Evolutionary conservation across 92 coral and sea anemone genomes (phyloP).

Genomic region (Palythoa grandis): DNA sequence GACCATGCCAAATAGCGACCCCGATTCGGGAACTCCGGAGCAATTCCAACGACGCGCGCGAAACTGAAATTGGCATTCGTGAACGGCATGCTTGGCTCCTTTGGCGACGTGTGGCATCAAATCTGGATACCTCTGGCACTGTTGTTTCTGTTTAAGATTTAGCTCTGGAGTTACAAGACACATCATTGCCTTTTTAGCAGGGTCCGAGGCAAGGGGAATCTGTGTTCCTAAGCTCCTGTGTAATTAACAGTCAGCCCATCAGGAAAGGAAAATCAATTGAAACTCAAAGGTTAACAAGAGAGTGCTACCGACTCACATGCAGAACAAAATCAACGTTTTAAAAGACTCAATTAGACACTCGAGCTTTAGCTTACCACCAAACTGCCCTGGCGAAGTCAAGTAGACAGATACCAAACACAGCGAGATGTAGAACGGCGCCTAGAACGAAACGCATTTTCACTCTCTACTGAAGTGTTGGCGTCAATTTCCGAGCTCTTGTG

Average conservation of each 20-base stretch:
- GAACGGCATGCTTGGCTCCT: constrained; percentile 86
- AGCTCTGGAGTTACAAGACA: constrained; percentile 83
- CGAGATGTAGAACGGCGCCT: constrained; percentile 5
- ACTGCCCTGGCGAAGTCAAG: constrained; percentile 60
- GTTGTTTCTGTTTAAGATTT: constrained; percentile 81
- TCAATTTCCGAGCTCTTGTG: constrained; percentile 37
- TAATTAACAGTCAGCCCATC: constrained; percentile 34
- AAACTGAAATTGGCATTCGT: constrained; percentile 89
- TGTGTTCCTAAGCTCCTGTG: constrained; percentile 87
- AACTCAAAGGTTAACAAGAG: constrained; percentile 15
- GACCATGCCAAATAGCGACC: constrained; percentile 85
- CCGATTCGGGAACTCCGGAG: constrained; percentile 86
- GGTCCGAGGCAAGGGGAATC: constrained; percentile 76
- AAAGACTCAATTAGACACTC: constrained; percentile 38
- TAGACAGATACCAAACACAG: constrained; percentile 59
- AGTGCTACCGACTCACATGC: constrained; percentile 23
- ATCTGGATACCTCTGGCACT: constrained; percentile 88
- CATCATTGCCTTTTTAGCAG: constrained; percentile 75
- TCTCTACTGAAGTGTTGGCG: constrained; percentile 40
- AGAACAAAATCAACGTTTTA: constrained; percentile 43
- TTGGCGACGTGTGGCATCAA: constrained; percentile 86
- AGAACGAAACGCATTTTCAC: constrained; percentile 56
- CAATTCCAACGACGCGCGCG: constrained; percentile 96
- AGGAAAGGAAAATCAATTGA: constrained; percentile 37
- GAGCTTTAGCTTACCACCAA: constrained; percentile 81